Conservation (phyloP, 2,113 vertebrate genomes). For the Tor tambroides region DNA sequence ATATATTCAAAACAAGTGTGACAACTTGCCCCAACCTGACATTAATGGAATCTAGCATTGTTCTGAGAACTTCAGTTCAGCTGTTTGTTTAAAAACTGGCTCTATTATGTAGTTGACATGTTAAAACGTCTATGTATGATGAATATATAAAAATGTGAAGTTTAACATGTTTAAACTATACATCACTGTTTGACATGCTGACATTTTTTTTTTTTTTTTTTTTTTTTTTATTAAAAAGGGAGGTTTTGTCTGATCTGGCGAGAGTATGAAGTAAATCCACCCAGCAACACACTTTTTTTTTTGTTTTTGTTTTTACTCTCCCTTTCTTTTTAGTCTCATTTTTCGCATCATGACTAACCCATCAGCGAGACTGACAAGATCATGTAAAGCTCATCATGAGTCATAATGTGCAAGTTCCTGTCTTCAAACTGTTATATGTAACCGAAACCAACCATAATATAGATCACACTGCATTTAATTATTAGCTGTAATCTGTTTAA, state of each 20-base stretch:
- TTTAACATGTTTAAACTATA: not conserved
- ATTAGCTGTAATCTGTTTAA: not conserved
- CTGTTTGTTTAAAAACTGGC: no score
- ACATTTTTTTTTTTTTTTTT: not conserved
- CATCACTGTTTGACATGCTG: not conserved
- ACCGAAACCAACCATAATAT: not conserved
- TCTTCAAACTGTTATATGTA: not conserved
- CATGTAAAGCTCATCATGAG: not conserved
- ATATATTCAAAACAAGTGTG: no score
- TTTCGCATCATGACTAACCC: not conserved
- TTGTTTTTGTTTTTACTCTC: no score
- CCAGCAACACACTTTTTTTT: not conserved
- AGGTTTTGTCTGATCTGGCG: not conserved
- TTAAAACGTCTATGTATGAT: not conserved
- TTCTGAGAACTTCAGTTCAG: no score
- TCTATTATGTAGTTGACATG: not conserved
- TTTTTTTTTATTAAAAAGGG: no score
- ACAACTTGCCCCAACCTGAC: no score
- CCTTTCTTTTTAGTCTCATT: not conserved
- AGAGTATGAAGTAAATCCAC: not conserved
- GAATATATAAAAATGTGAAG: not conserved
- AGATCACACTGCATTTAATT: not conserved
- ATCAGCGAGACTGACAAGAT: conserved; percentile 6
- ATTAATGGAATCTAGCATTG: no score
- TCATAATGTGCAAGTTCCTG: not conserved